Conservation (phyloP, 2,113 vertebrate species). For the Plectropomus leopardus region DNA sequence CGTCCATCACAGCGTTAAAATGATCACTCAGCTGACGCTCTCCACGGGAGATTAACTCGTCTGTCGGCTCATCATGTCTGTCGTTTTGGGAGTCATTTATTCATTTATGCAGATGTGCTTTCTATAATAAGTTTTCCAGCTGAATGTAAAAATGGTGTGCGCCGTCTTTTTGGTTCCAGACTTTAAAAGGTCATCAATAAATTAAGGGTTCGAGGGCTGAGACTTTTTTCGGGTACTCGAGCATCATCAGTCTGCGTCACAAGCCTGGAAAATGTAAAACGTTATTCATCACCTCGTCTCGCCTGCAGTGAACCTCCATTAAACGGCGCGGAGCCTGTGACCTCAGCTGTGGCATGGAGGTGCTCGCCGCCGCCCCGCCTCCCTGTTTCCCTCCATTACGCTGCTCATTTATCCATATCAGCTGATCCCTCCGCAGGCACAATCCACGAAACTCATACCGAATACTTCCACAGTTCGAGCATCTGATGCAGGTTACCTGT, state of each 20-base stretch:
- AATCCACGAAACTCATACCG: neutral
- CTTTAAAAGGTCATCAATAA: conserved; percentile 24
- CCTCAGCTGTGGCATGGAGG: neutral
- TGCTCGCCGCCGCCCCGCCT: neutral
- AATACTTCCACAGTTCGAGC: neutral
- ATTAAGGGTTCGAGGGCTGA: conserved; percentile 7
- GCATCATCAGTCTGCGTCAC: conserved; percentile 28
- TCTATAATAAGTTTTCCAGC: neutral
- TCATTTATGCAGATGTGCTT: neutral
- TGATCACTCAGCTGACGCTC: neutral
- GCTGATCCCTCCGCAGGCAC: neutral
- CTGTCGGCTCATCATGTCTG: neutral
- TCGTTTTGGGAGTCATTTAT: no score
- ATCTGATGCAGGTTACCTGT: neutral
- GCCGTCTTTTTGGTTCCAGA: neutral
- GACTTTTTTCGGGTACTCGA: neutral
- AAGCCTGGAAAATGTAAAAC: neutral
- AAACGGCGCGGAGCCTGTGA: neutral
- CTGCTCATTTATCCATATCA: conserved; percentile 18
- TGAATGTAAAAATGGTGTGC: neutral
- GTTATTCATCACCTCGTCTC: neutral
- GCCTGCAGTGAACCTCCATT: neutral
- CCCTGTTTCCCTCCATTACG: neutral
- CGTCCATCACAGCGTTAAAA: neutral
- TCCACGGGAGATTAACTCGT: neutral